Percentiles rank a stretch among this genome's conserved stretches.
phyloP scores from a whole-genome alignment of 2,797 vertebrate species.

The Cyclopterus lumpus region DNA sequence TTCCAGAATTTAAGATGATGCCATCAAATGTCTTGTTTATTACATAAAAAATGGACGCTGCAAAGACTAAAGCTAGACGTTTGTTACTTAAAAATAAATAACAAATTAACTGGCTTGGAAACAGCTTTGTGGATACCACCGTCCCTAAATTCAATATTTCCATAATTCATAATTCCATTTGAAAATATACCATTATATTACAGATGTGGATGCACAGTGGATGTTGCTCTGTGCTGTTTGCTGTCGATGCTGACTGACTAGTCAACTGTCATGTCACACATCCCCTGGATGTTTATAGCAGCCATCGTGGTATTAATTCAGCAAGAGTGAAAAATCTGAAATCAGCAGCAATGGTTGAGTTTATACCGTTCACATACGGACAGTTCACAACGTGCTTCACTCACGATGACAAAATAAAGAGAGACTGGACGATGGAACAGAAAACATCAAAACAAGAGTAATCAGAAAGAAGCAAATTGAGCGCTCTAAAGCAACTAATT shows the following conservation, averaged over 20 bases:
- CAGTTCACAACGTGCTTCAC: not conserved
- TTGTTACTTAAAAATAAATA: no score
- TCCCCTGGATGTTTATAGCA: not conserved
- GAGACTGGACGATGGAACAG: not conserved
- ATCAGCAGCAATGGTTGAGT: not conserved
- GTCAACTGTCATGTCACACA: not conserved
- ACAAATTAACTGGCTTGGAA: not conserved
- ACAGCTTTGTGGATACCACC: not conserved
- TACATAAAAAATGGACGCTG: not conserved
- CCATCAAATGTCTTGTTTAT: not conserved
- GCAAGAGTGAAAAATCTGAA: not conserved
- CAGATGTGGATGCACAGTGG: not conserved
- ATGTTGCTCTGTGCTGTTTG: not conserved
- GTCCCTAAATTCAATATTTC: not conserved
- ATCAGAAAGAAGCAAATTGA: not conserved
- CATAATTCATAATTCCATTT: not conserved
- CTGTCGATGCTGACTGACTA: not conserved
- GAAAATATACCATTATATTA: not conserved
- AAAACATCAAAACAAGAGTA: not conserved
- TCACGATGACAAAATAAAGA: not conserved
- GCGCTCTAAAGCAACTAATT: not conserved
- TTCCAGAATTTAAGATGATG: not conserved
- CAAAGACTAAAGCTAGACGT: not conserved
- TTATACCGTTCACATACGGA: no score
- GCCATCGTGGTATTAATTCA: not conserved